Evolutionary conservation across 2,888 invertebrate genomes (phyloP).

Genomic region (Andrena camellia): DNA sequence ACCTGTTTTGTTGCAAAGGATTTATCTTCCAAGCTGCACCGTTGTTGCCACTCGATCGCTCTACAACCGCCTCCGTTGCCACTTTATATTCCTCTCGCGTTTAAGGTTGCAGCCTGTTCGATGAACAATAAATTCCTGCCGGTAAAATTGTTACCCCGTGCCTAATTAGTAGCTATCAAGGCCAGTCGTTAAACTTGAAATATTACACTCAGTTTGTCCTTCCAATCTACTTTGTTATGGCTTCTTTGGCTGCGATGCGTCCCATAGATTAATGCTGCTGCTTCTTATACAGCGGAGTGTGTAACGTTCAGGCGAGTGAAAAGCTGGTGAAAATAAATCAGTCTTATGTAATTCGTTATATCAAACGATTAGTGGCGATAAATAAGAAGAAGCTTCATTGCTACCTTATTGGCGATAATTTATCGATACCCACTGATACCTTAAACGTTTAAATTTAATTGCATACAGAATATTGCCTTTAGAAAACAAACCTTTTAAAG

Average conservation of each 20-base stretch:
- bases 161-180: slow-evolving; percentile 42
- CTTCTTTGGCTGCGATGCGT: background rate
- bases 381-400: background rate
- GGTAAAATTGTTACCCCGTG: slow-evolving; percentile 36
- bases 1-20: slow-evolving; percentile 24
- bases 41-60: slow-evolving; percentile 15
- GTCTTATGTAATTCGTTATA: too few relatives aligned
- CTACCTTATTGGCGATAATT: too few relatives aligned
- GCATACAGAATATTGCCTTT: too few relatives aligned
- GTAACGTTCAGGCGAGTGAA: background rate
- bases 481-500: too few relatives aligned
- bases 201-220: slow-evolving; percentile 23
- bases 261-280: background rate
- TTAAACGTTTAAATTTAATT: too few relatives aligned
- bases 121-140: slow-evolving; percentile 45
- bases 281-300: background rate
- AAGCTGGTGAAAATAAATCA: background rate
- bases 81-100: slow-evolving; percentile 15
- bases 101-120: background rate
- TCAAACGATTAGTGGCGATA: background rate
- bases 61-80: background rate
- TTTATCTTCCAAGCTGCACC: slow-evolving; percentile 3
- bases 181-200: slow-evolving; percentile 22
- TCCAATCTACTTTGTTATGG: slow-evolving; percentile 10
- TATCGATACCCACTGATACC: too few relatives aligned